Base-by-base conservation (phyloP, 2,888 invertebrate genomes). In the Fragum sueziense region DNA sequence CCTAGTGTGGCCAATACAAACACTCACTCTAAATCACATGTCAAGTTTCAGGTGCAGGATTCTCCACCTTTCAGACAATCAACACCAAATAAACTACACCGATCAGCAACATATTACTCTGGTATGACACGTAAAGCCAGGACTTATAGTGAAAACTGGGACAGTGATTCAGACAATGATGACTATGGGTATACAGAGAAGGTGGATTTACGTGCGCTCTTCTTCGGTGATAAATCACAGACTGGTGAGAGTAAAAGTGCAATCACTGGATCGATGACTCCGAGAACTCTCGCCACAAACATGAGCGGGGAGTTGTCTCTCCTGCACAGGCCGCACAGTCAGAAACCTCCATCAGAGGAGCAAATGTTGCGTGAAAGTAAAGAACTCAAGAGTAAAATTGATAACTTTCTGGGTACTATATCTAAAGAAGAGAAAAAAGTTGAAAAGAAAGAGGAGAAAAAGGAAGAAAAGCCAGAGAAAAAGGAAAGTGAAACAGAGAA, bases 191-290 rank as follows among this genome's bases (percentile, higher is more conserved):
- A 78, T 22, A 82, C 82, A 29, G 88, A 89, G 22, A 85, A 84
- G 65, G 84, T 89, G 20, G 89, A 90, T 69, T 76, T 90, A 51
- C 78, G 87, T 47, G 88, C 87, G 20, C 68, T 89, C 61, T 79
- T 90, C 22, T 89, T 87, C 74, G 85, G 86, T 7, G 74, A 85
- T 34, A 85, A 86, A 67, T 80, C 75, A 27, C 74, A 79, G 74
- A 75, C 54, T 73, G 74, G 70, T n/a, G 79, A 82, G 17, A 20
- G 84, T 52, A 82, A 85, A 51, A 79, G 82, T 70, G 61, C 77
- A 51, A 78, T 79, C 37, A 86, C 74, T 54, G 81, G 82, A 33
- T 68, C 62, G 17, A 78, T 57, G 29, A 87, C 84, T 17, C 84
- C 85, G 1, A 59, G 84, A 47, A 84, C 84, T 27, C 34, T 79